A percentile compares a stretch with the other conserved stretches of the same genome.
These are phyloP conservation scores for Ophraella communa DNA, from an alignment of 2,888 invertebrate species.

Conservation along the genomic window DNA sequence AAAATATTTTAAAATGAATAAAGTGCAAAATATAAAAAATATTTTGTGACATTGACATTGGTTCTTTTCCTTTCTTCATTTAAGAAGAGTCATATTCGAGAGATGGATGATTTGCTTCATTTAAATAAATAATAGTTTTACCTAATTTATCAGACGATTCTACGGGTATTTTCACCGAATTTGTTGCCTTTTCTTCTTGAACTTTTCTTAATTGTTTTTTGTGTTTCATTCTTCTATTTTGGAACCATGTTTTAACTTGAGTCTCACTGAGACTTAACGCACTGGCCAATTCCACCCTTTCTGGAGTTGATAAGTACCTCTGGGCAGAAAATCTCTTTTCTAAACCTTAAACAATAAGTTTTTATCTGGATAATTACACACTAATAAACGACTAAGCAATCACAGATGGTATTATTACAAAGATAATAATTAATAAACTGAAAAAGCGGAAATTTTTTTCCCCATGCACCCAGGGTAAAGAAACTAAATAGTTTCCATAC, in stretches of 20 bases:
- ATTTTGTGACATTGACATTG: no score
- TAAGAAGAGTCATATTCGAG: no score
- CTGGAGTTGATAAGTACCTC: constrained; percentile 94
- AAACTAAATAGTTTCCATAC: no score
- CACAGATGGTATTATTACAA: no score
- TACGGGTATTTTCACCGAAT: constrained; percentile 28
- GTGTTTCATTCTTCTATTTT: constrained; percentile 96
- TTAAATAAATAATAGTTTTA: neutral
- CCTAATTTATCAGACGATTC: constrained; percentile 36
- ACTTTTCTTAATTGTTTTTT: constrained; percentile 87
- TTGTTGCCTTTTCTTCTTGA: constrained; percentile 60
- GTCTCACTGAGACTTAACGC: constrained; percentile 94
- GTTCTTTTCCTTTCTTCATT: no score
- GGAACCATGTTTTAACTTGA: constrained; percentile 96
- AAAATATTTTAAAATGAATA: no score
- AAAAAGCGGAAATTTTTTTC: no score
- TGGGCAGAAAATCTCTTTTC: constrained; percentile 96
- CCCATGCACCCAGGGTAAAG: no score
- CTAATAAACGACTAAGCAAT: neutral
- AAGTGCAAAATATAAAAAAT: no score
- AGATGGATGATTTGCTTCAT: no score
- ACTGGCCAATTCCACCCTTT: constrained; percentile 91
- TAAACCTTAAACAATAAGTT: constrained; percentile 72
- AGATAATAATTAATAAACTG: no score
- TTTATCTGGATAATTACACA: no score